These are phyloP conservation scores for Apamea sordens DNA, from an alignment of 2,888 invertebrate species.

Conservation along the genomic window DNA sequence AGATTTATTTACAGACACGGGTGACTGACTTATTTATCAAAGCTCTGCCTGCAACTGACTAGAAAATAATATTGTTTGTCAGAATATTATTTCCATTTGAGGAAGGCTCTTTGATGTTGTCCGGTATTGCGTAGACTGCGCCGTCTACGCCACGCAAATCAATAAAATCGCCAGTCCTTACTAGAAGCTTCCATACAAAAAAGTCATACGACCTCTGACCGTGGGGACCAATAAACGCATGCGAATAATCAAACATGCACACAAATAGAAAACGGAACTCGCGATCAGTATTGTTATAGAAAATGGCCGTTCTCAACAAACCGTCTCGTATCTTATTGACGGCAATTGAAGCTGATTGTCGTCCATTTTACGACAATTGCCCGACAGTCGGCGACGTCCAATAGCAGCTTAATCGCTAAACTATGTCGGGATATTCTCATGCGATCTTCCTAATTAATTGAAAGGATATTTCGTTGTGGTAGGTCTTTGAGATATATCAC, in stretches of 20 bases:
- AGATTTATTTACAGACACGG: constrained; percentile 39
- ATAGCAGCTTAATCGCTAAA: constrained; percentile 79
- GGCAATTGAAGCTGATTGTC: constrained; percentile 88
- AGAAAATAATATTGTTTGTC: constrained; percentile 8
- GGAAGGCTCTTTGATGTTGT: neutral
- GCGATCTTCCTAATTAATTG: constrained; percentile 82
- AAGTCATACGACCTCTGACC: constrained; percentile 31
- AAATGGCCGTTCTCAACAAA: constrained; percentile 69
- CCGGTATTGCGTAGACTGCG: neutral
- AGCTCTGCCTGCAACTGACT: constrained; percentile 18
- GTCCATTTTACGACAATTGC: constrained; percentile 87
- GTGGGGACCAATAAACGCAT: constrained; percentile 42
- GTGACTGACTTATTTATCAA: constrained; percentile 49
- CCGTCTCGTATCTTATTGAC: constrained; percentile 84
- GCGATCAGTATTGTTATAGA: constrained; percentile 69
- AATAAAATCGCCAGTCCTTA: constrained; percentile 31
- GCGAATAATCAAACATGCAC: constrained; percentile 59
- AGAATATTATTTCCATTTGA: constrained; percentile 12
- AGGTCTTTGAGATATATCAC: constrained; percentile 57
- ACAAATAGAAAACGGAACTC: constrained; percentile 66
- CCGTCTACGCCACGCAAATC: constrained; percentile 38
- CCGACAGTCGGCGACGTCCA: constrained; percentile 70
- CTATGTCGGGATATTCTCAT: constrained; percentile 85
- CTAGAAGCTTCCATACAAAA: constrained; percentile 18
- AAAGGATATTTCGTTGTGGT: constrained; percentile 78